A percentile compares a stretch with the other conserved stretches of the same genome.
phyloP scores from a whole-genome alignment of 2,113 vertebrate genomes.

The Larimichthys polyactis region DNA sequence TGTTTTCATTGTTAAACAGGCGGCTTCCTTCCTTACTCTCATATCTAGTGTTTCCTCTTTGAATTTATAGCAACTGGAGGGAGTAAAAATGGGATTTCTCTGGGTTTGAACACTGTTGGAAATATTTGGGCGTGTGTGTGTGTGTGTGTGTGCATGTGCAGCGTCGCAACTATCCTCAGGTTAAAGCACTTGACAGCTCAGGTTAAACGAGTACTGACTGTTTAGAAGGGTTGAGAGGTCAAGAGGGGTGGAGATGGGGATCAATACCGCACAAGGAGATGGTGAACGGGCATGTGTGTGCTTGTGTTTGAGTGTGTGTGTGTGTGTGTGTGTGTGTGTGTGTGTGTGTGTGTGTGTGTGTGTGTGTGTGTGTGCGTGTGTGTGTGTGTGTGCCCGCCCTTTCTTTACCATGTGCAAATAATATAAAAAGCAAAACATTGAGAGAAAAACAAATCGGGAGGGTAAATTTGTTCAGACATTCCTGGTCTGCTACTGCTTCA shows the following conservation, averaged over 20 bases:
- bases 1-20: too few relatives aligned
- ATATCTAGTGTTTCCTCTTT: too few relatives aligned
- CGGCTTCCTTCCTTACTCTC: too few relatives aligned
- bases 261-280: constrained; percentile 71
- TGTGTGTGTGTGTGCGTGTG: too few relatives aligned
- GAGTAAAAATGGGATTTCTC: too few relatives aligned
- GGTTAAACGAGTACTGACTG: constrained; percentile 64
- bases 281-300: constrained; percentile 14
- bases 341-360: too few relatives aligned
- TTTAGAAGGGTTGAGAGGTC: constrained; percentile 62
- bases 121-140: neutral
- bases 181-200: constrained; percentile 71
- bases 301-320: constrained; percentile 4
- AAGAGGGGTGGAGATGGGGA: constrained; percentile 72
- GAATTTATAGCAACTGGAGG: too few relatives aligned
- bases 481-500: constrained; percentile 22
- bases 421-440: constrained; percentile 50
- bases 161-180: constrained; percentile 37
- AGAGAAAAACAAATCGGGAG: constrained; percentile 37
- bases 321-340: constrained; percentile 10
- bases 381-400: neutral
- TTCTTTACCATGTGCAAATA: constrained; percentile 53
- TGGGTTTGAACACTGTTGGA: neutral
- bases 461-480: constrained; percentile 41
- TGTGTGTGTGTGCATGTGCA: neutral